Evolutionary conservation across 2,888 invertebrate species (phyloP).

Genomic region (Trichopria drosophilae): DNA sequence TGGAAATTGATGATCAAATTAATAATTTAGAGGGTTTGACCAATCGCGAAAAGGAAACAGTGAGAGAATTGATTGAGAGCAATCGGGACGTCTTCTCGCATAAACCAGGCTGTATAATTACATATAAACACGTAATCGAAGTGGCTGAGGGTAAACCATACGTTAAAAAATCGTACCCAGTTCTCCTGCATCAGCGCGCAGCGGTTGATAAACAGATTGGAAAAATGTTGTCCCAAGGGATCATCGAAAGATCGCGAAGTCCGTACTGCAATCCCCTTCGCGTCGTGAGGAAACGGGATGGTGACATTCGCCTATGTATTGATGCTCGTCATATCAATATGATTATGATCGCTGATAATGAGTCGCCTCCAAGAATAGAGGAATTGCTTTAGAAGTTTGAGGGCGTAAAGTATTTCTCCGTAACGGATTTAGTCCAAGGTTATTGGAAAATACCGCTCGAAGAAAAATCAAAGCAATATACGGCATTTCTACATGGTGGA

Average conservation of each 20-base stretch:
- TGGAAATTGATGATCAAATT: no score
- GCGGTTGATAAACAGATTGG: conserved; percentile 36
- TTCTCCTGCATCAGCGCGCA: conserved; percentile 38
- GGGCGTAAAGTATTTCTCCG: conserved; percentile 26
- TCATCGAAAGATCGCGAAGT: conserved; percentile 39
- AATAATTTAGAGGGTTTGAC: no score
- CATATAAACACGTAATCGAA: conserved; percentile 38
- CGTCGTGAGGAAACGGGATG: conserved; percentile 41
- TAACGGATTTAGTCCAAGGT: conserved; percentile 31
- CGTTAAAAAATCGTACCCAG: conserved; percentile 38
- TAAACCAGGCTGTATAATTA: conserved; percentile 3
- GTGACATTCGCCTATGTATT: conserved; percentile 29
- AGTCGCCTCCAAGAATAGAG: conserved; percentile 27
- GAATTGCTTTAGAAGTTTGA: conserved; percentile 26
- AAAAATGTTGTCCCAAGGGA: conserved; percentile 38
- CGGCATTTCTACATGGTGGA: no score
- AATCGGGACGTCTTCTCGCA: no score
- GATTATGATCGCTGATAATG: conserved; percentile 39
- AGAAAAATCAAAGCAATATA: no score
- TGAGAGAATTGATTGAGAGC: no score
- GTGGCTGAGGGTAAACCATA: conserved; percentile 34
- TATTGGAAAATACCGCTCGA: no score
- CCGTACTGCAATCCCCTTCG: conserved; percentile 43
- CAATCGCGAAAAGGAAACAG: no score
- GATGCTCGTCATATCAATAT: conserved; percentile 43